Evolutionary conservation across 2,888 invertebrate genomes (phyloP).

Genomic region (Sisyra terminalis): DNA sequence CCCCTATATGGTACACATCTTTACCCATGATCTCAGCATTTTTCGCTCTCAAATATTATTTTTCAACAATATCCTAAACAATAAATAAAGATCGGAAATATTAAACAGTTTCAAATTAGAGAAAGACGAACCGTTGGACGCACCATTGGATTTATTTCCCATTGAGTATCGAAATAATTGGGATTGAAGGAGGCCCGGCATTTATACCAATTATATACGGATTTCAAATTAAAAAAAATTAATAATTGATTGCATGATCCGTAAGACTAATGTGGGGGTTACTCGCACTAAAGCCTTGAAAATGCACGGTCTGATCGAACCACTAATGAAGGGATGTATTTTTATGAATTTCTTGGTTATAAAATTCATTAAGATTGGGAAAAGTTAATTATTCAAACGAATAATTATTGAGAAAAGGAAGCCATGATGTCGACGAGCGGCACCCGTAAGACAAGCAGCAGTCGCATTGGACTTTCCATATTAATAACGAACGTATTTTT

Average conservation of each 20-base stretch:
- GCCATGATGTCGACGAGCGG: too few species aligned
- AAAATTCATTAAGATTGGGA: too few species aligned
- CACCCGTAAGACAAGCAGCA: too few species aligned
- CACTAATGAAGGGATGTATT: too few species aligned
- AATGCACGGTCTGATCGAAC: too few species aligned
- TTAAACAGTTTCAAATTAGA: conserved; percentile 1
- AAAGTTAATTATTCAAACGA: too few species aligned
- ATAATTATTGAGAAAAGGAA: too few species aligned
- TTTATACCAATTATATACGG: conserved; percentile 19
- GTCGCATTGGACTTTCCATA: too few species aligned
- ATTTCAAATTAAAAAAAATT: conserved; percentile 13
- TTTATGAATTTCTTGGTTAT: too few species aligned
- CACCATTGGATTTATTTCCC: not conserved
- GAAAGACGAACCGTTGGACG: not conserved
- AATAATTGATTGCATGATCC: conserved; percentile 13
- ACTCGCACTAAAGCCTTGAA: too few species aligned
- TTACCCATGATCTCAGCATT: not conserved
- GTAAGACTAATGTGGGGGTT: conserved; percentile 11
- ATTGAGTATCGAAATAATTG: not conserved
- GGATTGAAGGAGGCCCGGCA: conserved; percentile 13
- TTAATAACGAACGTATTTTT: too few species aligned
- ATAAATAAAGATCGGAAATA: not conserved
- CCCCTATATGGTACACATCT: not conserved
- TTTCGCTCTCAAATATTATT: not conserved
- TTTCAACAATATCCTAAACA: not conserved